Base-by-base conservation (phyloP, 2,113 vertebrate genomes). In the Anguilla japonica region DNA sequence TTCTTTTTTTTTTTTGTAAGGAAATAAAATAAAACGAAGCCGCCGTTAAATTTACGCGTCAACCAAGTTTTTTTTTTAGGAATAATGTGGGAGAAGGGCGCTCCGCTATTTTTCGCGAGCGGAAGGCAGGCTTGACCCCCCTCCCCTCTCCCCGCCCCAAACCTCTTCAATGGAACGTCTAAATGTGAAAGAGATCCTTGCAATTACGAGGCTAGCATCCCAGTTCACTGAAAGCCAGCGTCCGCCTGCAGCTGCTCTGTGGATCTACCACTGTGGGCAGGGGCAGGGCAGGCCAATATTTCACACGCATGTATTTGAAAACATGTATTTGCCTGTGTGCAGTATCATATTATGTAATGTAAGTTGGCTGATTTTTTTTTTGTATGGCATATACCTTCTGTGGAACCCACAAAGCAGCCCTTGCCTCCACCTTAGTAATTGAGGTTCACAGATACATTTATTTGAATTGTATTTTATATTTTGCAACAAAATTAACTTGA, bases 141-240 rank as follows among this genome's bases (percentile, higher is more conserved):
- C 34, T 34, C 34, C 34, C 34, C 34, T 34, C 34, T 34, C 34
- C 81, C 67, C 75, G 60, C 63, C 46, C 83, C 80, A 56, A 14
- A 6, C 63, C 40, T 60, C 53, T 53, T 63, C 41, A 79, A 83
- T 34, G 34, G 43, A 46, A 50, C 41, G 22, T 81, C 34, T 81
- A 96, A 95, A 96, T 95, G 94, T 89, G 95, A 95, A 93, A 86
- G 91, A 93, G 95, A 96, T 95, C 95, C 95, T 95, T 95, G 94
- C 95, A 95, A 96, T 96, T 96, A 95, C 93, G 60, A 46, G 29
- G 13, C 41, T n/a, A 2, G 63, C 43, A 20, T 46, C 81, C 15
- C 78, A 8, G 34, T 46, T 41, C 41, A 16, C 75, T 60, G 40
- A 80, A 87, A 63, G 53, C 16, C 34, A 15, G 29, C 83, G 40